Evolutionary conservation across 2,888 invertebrate genomes (phyloP).

Genomic region (Drosophila picticornis): DNA sequence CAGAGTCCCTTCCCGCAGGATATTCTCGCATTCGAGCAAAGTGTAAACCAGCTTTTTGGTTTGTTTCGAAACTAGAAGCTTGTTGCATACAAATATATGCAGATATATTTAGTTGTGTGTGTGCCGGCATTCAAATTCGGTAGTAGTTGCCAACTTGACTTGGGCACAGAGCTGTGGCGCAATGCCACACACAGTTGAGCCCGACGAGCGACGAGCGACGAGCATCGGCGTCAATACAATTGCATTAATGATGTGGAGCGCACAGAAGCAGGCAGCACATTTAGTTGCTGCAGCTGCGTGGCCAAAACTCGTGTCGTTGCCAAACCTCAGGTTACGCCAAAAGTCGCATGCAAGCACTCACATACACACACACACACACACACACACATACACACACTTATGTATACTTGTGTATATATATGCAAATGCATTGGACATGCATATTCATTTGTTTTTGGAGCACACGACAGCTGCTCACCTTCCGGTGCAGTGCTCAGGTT

Average conservation of each 20-base stretch:
- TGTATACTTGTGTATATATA: neutral
- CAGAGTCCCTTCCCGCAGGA: neutral
- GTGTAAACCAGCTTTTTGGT: neutral
- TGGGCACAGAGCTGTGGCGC: constrained; percentile 28
- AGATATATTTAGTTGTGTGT: neutral
- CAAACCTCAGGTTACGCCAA: constrained; percentile 19
- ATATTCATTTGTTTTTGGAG: constrained; percentile 43
- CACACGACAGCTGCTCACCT: constrained; percentile 36
- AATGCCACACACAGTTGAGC: constrained; percentile 43
- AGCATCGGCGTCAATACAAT: constrained; percentile 48
- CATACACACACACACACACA: neutral
- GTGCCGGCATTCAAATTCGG: constrained; percentile 46
- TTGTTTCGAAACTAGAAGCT: constrained; percentile 11
- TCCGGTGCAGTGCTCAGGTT: constrained; percentile 28
- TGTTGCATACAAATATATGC: constrained; percentile 4
- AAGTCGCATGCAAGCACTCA: constrained; percentile 6
- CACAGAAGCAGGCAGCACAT: constrained; percentile 55
- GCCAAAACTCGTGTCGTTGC: constrained; percentile 25
- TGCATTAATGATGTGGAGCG: constrained; percentile 71
- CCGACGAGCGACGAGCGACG: too few relatives aligned
- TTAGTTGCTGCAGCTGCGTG: constrained; percentile 36
- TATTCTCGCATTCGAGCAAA: neutral
- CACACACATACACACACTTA: neutral
- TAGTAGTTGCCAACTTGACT: constrained; percentile 51
- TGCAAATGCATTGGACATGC: constrained; percentile 27